Evolutionary conservation across 2,113 vertebrate species (phyloP).

Genomic region (Saguinus midas): DNA sequence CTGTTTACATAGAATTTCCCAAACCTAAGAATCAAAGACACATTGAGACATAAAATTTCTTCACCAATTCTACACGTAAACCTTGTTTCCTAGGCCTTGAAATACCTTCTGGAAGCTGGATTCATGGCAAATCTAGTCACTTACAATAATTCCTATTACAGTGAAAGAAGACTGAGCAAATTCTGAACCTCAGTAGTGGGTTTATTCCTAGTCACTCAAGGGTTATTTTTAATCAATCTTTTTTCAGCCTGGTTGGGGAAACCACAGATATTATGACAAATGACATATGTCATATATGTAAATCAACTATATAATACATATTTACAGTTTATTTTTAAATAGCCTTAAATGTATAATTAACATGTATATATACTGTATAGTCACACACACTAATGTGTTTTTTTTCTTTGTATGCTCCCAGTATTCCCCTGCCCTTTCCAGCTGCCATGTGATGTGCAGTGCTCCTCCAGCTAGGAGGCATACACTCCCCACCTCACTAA

Average conservation of each 20-base stretch:
- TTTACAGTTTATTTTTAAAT: neutral
- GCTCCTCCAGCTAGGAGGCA: neutral
- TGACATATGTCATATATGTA: neutral
- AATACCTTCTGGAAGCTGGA: neutral
- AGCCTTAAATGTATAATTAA: neutral
- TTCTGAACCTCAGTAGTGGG: neutral
- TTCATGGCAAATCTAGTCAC: conserved; percentile 16
- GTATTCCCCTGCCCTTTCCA: neutral
- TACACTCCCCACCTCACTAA: neutral
- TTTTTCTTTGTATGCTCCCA: neutral
- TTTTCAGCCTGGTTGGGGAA: neutral
- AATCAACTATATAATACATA: neutral
- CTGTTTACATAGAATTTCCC: neutral
- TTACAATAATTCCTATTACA: conserved; percentile 20
- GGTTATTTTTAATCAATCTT: neutral
- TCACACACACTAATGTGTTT: neutral
- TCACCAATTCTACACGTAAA: neutral
- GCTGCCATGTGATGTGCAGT: neutral
- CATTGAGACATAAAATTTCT: neutral
- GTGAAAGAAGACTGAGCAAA: neutral
- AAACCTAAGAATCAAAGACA: neutral
- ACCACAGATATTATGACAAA: neutral
- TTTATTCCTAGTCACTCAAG: neutral
- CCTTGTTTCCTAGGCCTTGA: neutral
- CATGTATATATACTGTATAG: neutral